Evolutionary conservation across 1,140 invertebrate genomes (phyloP).

Genomic region (Hylaeus anthracinus): DNA sequence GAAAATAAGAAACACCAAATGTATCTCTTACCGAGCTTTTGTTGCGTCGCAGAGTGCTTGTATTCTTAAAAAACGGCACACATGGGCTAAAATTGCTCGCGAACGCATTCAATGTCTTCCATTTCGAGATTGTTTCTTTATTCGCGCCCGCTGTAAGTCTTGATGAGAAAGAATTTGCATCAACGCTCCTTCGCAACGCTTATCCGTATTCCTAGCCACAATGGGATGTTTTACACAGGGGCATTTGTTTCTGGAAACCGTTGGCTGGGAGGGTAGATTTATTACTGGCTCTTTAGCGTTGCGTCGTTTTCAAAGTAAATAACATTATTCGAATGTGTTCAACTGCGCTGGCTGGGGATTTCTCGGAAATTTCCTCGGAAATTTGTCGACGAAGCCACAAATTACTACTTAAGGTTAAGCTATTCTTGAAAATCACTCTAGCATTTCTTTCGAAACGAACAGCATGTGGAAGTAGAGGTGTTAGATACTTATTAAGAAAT

Average conservation of each 20-base stretch:
- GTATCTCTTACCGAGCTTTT: slow-evolving; percentile 8
- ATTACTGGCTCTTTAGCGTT: neutral
- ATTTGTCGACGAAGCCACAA: too few species aligned
- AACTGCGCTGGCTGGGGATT: too few species aligned
- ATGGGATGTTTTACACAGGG: neutral
- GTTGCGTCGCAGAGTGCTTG: neutral
- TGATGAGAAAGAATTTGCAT: neutral
- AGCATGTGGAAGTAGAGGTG: too few species aligned
- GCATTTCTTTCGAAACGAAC: too few species aligned
- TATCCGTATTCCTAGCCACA: neutral
- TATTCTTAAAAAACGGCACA: neutral
- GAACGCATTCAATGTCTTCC: slow-evolving; percentile 41
- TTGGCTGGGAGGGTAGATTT: neutral
- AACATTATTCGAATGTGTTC: neutral
- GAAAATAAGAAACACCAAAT: neutral
- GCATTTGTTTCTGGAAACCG: neutral
- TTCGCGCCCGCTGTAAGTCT: neutral
- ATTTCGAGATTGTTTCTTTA: slow-evolving; percentile 53
- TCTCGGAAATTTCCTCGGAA: too few species aligned
- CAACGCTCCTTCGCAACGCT: neutral
- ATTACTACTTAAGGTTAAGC: too few species aligned
- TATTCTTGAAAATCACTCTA: too few species aligned
- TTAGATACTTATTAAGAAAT: too few species aligned
- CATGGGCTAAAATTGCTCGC: slow-evolving; percentile 17
- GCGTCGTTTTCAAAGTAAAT: neutral